Percentiles rank a stretch among this genome's conserved stretches.
phyloP scores from a whole-genome alignment of 2,888 invertebrate genomes.

The Ornithoptera alexandrae region DNA sequence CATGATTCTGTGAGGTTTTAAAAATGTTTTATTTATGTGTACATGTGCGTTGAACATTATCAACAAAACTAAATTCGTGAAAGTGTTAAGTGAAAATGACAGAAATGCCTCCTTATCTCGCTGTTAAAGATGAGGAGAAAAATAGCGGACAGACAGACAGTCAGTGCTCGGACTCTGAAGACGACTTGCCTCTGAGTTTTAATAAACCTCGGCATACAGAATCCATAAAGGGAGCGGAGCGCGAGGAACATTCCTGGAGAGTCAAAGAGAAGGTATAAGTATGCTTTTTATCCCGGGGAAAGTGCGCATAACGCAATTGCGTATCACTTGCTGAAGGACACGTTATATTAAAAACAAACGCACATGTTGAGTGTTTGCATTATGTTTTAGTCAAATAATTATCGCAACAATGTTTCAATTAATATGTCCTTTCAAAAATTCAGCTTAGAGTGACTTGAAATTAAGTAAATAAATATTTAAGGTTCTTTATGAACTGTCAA shows the following conservation, averaged over 20 bases:
- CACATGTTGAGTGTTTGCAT: constrained; percentile 51
- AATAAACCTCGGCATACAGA: constrained; percentile 82
- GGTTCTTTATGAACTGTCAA: background rate
- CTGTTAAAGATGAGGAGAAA: constrained; percentile 70
- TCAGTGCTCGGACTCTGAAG: constrained; percentile 75
- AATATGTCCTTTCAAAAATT: background rate
- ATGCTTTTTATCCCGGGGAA: constrained; percentile 30
- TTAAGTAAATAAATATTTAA: constrained; percentile 2
- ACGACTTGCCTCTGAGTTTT: constrained; percentile 86
- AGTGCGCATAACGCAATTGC: constrained; percentile 43
- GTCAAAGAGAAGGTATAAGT: constrained; percentile 91
- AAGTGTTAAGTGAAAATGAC: constrained; percentile 71
- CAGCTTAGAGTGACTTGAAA: background rate
- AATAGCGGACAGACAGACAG: constrained; percentile 65
- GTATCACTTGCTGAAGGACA: constrained; percentile 40
- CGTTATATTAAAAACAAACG: constrained; percentile 64
- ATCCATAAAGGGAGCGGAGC: constrained; percentile 74
- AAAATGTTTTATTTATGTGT: constrained; percentile 62
- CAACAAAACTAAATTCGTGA: constrained; percentile 46
- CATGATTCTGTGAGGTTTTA: constrained; percentile 65
- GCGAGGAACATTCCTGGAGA: constrained; percentile 92
- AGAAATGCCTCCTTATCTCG: constrained; percentile 77
- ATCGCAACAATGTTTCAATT: constrained; percentile 2
- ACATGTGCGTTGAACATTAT: constrained; percentile 50
- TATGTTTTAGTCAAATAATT: background rate